Evolutionary conservation across 1,140 invertebrate genomes (phyloP), one percentile per base, ranked within the genome.

Genomic region (Ditylenchus dipsaci): DNA sequence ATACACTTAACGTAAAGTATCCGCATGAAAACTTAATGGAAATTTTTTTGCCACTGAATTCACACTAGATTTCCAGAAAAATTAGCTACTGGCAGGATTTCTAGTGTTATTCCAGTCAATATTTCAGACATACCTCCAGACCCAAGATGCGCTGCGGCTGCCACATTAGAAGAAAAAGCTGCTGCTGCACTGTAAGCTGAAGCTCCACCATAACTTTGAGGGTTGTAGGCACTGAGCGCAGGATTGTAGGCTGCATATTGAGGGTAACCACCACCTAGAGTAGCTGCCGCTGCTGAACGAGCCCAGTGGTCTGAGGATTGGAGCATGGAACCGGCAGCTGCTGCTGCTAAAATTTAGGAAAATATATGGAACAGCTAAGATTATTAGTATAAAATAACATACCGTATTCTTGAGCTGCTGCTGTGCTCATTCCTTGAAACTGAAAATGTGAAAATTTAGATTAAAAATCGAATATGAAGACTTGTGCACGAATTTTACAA

Each of bases 381-480:
- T 11, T 5, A 38, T 38, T 38, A 38, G 11, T 11, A 5, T 38
- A 11, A 38, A 38, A 38, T 11, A 38, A 38, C 33, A 38, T 38
- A 38, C 33, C 49, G 49, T 53, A 53, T 53, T 53, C 49, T 53
- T 53, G 49, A 7, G 49, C 49, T 53, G 49, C 49, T 26, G 49
- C 49, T 53, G 49, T 53, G 15, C 49, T 53, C 49, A 53, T 53
- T 53, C 49, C 49, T 53, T 53, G 49, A 15, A 53, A 53, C 49
- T 53, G 23, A 53, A 53, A 21, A 19, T 26, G 49, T 7, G 1
- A 53, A 53, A 53, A 8, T 53, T 21, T n/a, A n/a, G n/a, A 53
- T 17, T 21, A 53, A 38, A 38, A 38, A n/a, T n/a, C n/a, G n/a
- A n/a, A n/a, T n/a, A n/a, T n/a, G n/a, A n/a, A n/a, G n/a, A n/a